Conservation (phyloP, 2,113 vertebrate genomes). For the Amphiprion percula region DNA sequence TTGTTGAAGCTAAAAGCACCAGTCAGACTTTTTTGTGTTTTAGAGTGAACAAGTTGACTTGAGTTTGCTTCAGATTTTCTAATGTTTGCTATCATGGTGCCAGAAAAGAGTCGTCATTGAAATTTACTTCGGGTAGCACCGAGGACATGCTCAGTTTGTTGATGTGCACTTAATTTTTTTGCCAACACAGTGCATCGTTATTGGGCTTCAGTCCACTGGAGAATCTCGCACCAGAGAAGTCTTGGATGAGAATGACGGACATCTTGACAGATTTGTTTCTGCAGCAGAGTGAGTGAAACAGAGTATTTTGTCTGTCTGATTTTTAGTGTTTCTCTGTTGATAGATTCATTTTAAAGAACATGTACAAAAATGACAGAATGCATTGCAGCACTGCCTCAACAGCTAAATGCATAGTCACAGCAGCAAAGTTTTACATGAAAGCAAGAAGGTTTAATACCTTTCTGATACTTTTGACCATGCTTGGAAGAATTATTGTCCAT, state of each 20-base stretch:
- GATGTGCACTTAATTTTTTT: background rate
- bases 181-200: slow-evolving; percentile 91
- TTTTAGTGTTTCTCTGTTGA: background rate
- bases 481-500: background rate
- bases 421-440: too few relatives aligned
- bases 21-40: background rate
- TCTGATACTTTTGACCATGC: background rate
- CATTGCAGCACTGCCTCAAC: too few relatives aligned
- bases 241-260: slow-evolving; percentile 94
- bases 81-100: background rate
- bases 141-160: background rate
- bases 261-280: slow-evolving; percentile 94
- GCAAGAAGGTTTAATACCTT: background rate
- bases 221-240: slow-evolving; percentile 97
- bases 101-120: background rate
- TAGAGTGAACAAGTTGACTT: background rate
- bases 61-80: background rate
- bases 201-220: slow-evolving; percentile 96
- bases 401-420: background rate
- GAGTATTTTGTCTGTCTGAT: background rate
- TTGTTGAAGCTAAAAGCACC: background rate
- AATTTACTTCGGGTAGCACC: background rate
- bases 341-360: background rate
- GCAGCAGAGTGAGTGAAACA: slow-evolving; percentile 91
- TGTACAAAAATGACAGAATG: background rate